Evolutionary conservation across 2,797 vertebrate species (phyloP).

Genomic region (Hozukius guyotensis): DNA sequence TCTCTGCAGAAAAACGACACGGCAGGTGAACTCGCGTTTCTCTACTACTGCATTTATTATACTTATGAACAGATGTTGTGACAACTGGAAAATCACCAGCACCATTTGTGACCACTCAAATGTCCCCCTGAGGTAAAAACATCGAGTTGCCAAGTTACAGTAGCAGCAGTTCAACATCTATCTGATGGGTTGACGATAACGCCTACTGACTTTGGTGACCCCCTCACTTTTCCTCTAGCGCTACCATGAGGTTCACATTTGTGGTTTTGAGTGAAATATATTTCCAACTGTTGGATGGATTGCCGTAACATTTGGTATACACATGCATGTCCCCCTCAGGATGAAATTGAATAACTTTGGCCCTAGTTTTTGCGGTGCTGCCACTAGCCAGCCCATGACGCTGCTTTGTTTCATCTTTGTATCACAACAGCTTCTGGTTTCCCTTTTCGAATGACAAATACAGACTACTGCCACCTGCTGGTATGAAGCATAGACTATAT

Average conservation of each 20-base stretch:
- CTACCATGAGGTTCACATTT: background rate
- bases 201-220: background rate
- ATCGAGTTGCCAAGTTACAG: background rate
- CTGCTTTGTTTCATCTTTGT: background rate
- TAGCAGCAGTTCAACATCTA: background rate
- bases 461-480: background rate
- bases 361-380: accelerated
- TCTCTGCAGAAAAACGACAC: background rate
- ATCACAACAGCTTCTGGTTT: background rate
- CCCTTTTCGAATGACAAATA: background rate
- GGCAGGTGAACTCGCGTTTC: background rate
- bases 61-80: background rate
- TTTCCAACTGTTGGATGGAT: background rate
- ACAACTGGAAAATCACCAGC: background rate
- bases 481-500: too few species aligned
- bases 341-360: background rate
- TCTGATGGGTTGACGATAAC: background rate
- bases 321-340: too few species aligned
- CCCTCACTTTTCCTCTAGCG: background rate
- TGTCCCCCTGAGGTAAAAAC: background rate
- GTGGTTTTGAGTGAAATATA: background rate
- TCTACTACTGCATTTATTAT: background rate
- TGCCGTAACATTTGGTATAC: background rate
- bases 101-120: background rate
- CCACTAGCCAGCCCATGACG: background rate